A percentile compares a stretch with the other conserved stretches of the same genome.
Conservation (phyloP, 2,113 vertebrate species). For the Gymnorhina tibicen region DNA sequence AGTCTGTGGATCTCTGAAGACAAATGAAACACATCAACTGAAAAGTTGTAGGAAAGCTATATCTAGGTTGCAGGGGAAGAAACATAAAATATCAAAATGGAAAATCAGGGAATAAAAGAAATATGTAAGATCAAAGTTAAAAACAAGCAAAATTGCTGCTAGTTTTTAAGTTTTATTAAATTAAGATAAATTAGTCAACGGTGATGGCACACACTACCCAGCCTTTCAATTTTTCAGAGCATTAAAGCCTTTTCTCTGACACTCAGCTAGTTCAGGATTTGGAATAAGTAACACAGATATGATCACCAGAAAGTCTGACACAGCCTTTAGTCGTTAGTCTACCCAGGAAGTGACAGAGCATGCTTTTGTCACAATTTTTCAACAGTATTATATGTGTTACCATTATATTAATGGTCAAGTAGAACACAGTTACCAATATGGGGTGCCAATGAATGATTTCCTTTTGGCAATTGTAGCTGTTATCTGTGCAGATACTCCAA, state of each 20-base stretch:
- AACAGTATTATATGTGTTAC: neutral
- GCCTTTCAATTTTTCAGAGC: neutral
- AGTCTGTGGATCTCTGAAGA: neutral
- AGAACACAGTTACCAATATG: conserved; percentile 90
- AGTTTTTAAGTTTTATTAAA: neutral
- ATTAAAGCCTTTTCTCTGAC: neutral
- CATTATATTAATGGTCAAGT: neutral
- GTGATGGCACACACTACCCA: neutral
- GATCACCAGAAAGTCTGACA: neutral
- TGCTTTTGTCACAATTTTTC: neutral
- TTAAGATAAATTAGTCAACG: neutral
- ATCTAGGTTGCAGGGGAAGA: neutral
- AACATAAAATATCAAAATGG: neutral
- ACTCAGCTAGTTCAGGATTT: neutral
- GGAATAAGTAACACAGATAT: neutral
- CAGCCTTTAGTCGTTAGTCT: neutral
- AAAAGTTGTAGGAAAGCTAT: neutral
- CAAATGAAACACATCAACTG: neutral
- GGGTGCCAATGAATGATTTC: conserved; percentile 99
- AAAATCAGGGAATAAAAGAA: neutral
- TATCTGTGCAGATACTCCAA: conserved; percentile 98
- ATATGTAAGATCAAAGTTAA: neutral
- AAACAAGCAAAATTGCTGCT: neutral
- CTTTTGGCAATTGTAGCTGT: conserved; percentile 97
- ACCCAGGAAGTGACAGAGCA: neutral